phyloP scores from a whole-genome alignment of 1,140 invertebrate genomes.

The Sminthurides bifidus region DNA sequence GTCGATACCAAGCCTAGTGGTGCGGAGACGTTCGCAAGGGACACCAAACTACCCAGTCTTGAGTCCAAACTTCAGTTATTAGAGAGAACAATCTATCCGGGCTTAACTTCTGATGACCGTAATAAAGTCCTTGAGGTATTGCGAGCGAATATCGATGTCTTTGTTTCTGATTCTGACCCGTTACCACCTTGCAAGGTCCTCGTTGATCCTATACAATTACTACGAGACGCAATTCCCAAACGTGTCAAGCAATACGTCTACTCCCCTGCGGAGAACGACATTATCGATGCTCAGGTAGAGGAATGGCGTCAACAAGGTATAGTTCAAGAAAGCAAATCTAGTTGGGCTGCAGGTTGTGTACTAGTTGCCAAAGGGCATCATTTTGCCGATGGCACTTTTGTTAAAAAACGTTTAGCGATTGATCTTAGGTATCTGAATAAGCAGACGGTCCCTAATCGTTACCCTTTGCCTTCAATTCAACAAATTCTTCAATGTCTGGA shows the following conservation, averaged over 20 bases:
- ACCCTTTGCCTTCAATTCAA: not conserved
- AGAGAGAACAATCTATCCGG: no score
- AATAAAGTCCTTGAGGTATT: no score
- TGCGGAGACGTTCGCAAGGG: no score
- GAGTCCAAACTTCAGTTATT: no score
- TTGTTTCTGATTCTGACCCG: not conserved
- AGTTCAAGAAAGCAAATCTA: not conserved
- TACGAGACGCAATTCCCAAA: not conserved
- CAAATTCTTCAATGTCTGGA: not conserved
- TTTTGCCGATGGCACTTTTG: not conserved
- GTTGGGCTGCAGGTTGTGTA: not conserved
- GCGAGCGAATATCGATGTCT: not conserved
- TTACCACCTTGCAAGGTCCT: not conserved
- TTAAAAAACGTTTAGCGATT: not conserved
- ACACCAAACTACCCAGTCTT: no score
- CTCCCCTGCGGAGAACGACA: not conserved
- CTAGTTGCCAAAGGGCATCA: not conserved
- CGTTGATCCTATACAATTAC: not conserved
- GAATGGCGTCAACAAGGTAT: not conserved
- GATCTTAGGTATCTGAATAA: conserved; percentile 7
- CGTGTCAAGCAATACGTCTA: not conserved
- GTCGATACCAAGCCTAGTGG: no score
- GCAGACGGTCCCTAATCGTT: not conserved
- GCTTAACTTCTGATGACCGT: no score
- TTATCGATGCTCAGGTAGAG: not conserved